Conservation (phyloP, 2,113 vertebrate genomes). For the Noctilio leporinus region DNA sequence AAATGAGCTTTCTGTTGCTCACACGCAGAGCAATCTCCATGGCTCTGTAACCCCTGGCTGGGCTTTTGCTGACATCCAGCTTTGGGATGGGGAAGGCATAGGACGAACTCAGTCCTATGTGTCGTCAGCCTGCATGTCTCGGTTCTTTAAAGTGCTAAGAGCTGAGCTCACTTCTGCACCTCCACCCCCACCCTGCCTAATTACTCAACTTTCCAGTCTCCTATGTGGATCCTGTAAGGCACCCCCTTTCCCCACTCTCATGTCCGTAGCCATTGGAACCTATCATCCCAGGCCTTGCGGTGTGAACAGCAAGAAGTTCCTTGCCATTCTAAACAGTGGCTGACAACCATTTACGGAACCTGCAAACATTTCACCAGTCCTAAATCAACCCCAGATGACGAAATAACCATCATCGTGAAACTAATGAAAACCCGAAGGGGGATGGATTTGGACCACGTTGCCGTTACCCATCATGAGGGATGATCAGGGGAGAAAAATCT, state of each 20-base stretch:
- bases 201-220: neutral
- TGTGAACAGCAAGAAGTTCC: conserved; percentile 45
- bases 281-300: conserved; percentile 19
- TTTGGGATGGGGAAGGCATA: neutral
- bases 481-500: neutral
- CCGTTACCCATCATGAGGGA: conserved; percentile 26
- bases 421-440: conserved; percentile 46
- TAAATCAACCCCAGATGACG: conserved; percentile 71
- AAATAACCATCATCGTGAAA: conserved; percentile 40
- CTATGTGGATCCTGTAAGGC: neutral
- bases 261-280: conserved; percentile 71
- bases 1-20: neutral
- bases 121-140: neutral
- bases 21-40: neutral
- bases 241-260: conserved; percentile 51
- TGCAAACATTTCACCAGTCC: conserved; percentile 70
- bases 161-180: neutral
- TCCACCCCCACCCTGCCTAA: neutral
- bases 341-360: conserved; percentile 59
- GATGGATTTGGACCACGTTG: neutral
- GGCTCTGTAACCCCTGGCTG: neutral
- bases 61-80: neutral
- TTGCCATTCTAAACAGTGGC: conserved; percentile 71
- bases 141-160: neutral
- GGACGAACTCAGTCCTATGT: neutral